Evolutionary conservation across 2,113 vertebrate species (phyloP).

Genomic region (Albula glossodonta): DNA sequence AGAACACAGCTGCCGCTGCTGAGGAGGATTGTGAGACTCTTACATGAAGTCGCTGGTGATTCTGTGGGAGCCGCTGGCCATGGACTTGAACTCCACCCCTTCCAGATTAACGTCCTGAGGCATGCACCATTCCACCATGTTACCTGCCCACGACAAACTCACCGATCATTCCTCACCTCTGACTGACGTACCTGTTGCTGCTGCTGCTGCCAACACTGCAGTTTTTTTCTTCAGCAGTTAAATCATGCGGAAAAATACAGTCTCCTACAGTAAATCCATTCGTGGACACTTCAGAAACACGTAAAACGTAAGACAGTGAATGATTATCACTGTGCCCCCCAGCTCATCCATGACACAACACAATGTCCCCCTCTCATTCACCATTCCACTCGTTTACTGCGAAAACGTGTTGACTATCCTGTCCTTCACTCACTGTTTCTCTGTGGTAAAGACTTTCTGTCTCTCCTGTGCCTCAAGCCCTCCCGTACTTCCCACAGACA

Average conservation of each 20-base stretch:
- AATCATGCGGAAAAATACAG: too few species aligned
- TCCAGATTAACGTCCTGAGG: constrained; percentile 94
- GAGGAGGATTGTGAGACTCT: constrained; percentile 45
- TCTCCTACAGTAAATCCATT: too few species aligned
- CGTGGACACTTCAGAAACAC: too few species aligned
- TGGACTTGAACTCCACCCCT: constrained; percentile 98
- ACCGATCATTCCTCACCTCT: background rate
- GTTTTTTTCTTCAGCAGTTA: background rate
- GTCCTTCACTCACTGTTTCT: too few species aligned
- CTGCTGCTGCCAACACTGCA: background rate
- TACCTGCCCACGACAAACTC: constrained; percentile 72
- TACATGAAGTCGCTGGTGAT: constrained; percentile 96
- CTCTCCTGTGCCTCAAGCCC: too few species aligned
- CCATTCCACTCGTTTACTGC: background rate
- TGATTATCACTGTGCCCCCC: too few species aligned
- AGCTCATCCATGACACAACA: too few species aligned
- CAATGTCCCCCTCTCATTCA: background rate
- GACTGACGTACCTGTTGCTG: background rate
- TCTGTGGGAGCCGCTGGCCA: constrained; percentile 96
- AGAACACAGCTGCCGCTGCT: background rate
- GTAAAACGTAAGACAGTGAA: too few species aligned
- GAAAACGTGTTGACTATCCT: too few species aligned
- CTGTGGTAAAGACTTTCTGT: too few species aligned
- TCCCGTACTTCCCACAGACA: too few species aligned
- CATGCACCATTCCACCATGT: constrained; percentile 96